Evolutionary conservation across 1,140 invertebrate genomes (phyloP), one percentile per base, ranked within the genome.

Genomic region (Meloidogyne floridensis): DNA sequence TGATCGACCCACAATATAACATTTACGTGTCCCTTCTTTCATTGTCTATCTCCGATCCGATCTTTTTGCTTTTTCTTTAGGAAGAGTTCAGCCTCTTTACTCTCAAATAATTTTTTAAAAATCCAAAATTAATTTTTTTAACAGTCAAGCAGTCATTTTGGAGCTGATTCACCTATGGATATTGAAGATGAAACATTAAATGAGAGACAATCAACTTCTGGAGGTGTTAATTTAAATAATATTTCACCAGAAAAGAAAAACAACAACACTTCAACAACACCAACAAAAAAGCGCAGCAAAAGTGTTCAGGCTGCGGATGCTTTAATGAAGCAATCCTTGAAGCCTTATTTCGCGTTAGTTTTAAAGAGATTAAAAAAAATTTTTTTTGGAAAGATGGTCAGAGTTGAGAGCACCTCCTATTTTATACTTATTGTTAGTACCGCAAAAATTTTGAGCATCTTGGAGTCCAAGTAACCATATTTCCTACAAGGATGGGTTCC

Each of bases 111-210:
- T 32, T 32, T 32, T 32, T 32, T 32, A 32, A 32, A 32, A 32
- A 32, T 32, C 32, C 32, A 32, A 32, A 32, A 32, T 32, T 32
- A 32, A 0, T 32, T 32, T 20, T 20, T 32, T 59, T 59, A 13
- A 65, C 59, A 65, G 59, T 59, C 56, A 10, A 80, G 18, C 51
- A 18, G n/a, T 8, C 80, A 42, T n/a, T 79, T 43, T 51, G 43
- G 54, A 7, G 32, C 43, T 5, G 80, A 80, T 51, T 83, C 82
- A n/a, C 82, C 82, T 74, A 83, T 83, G 82, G 82, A 83, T 54
- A 83, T 83, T 53, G 82, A 83, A 18, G 56, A 77, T 43, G 82
- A 83, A 8, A 3, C 9, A n/a, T 32, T 32, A 32, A 32, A 82
- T 2, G 82, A 82, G 15, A 32, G 18, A 51, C 20, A 42, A 15